These are phyloP conservation scores for Drosophila barbarae DNA, from an alignment of 2,888 invertebrate species.

Conservation along the genomic window DNA sequence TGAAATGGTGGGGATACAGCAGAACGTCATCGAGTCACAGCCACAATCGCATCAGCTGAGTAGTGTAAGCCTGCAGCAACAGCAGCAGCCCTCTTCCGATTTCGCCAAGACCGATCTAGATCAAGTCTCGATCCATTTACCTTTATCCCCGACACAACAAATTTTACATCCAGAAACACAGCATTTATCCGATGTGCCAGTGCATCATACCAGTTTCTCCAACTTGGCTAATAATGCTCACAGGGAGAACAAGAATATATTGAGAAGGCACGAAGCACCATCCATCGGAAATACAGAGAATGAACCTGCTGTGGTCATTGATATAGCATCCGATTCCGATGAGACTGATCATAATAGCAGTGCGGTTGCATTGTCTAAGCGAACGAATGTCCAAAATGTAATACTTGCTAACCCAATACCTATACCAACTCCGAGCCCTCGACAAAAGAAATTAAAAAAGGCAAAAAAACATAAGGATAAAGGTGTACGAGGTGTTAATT, in stretches of 20 bases:
- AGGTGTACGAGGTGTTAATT: slow-evolving; percentile 23
- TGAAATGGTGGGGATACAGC: slow-evolving; percentile 87
- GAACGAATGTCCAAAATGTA: not conserved
- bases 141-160: slow-evolving; percentile 25
- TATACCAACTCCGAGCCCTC: slow-evolving; percentile 18
- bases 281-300: slow-evolving; percentile 28
- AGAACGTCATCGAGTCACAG: slow-evolving; percentile 43
- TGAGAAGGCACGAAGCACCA: slow-evolving; percentile 19
- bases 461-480: slow-evolving; percentile 66
- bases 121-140: slow-evolving; percentile 6
- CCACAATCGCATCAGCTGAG: slow-evolving; percentile 10
- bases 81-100: slow-evolving; percentile 29
- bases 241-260: slow-evolving; percentile 33
- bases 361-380: not conserved
- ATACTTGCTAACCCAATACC: slow-evolving; percentile 6
- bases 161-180: slow-evolving; percentile 6
- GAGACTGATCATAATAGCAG: slow-evolving; percentile 54
- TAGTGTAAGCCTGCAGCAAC: slow-evolving; percentile 7
- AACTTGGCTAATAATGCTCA: slow-evolving; percentile 42
- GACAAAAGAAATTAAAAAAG: slow-evolving; percentile 64
- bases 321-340: slow-evolving; percentile 77
- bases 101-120: slow-evolving; percentile 15
- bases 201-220: slow-evolving; percentile 40
- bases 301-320: slow-evolving; percentile 69
- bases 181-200: not conserved